Conservation (phyloP, 2,113 vertebrate species). For the Litocranius walleri region DNA sequence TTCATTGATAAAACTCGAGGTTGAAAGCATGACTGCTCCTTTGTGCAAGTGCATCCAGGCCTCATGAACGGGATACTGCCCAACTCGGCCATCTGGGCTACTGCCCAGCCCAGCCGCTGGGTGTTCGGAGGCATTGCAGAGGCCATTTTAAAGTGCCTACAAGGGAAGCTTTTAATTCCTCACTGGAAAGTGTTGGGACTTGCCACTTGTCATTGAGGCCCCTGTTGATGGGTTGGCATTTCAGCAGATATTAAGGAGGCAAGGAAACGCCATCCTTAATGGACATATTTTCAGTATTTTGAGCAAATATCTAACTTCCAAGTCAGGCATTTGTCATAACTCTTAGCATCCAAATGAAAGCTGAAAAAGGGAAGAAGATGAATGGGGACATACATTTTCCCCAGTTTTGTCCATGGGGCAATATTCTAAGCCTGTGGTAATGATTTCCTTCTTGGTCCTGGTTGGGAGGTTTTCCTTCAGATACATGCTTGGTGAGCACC, state of each 20-base stretch:
- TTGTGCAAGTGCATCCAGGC: conserved; percentile 78
- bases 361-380: neutral
- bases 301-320: neutral
- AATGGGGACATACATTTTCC: neutral
- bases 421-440: neutral
- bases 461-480: neutral
- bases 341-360: neutral
- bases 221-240: neutral
- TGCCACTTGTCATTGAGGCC: neutral
- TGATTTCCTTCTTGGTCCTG: neutral
- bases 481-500: neutral
- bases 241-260: neutral
- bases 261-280: neutral
- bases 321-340: neutral
- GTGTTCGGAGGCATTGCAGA: neutral
- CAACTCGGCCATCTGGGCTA: neutral
- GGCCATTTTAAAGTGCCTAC: neutral
- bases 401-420: neutral
- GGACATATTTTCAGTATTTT: neutral
- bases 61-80: conserved; percentile 44
- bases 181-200: neutral
- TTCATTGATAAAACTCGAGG: conserved; percentile 80
- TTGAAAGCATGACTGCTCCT: conserved; percentile 70
- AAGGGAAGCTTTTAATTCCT: conserved; percentile 54
- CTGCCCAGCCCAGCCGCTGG: neutral